Evolutionary conservation across 2,797 vertebrate genomes (phyloP), one percentile per base, ranked within the genome.

Genomic region (Cephalopachus bancanus): DNA sequence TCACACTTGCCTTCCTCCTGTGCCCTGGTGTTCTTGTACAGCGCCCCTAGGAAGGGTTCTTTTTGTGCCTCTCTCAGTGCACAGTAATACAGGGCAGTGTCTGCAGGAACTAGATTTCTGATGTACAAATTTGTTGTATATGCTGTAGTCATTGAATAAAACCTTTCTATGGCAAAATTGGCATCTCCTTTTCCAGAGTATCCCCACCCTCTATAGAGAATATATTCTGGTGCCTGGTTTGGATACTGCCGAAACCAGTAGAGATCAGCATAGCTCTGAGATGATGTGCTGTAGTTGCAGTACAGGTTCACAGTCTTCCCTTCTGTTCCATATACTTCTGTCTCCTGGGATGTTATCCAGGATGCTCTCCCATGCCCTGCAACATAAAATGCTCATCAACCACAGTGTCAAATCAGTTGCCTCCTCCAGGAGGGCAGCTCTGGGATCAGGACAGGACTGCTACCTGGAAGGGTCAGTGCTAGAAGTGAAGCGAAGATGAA

Each of bases 191-290:
- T 95, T 59, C 14, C 28, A 33, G 51, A n/a, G n/a, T n/a, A 30
- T 28, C 51, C 33, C 94, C 69, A 62, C 1, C 30, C 55, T 93
- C 79, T 96, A 10, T 83, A 76, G 65, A 96, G 95, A 86, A 93
- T 91, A 37, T 80, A 97, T 76, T 95, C 72, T 0, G 3, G 95
- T 1, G 19, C 83, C 79, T 87, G 51, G 80, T 60, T 76, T 64
- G 37, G 83, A 89, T 94, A 81, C 8, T 96, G 93, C 83, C 4
- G 10, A 86, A 88, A 96, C 86, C 91, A 91, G 81, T 33, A 86
- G 75, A 96, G 75, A 65, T 28, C 30, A 24, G 30, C 1, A 7
- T 1, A 22, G 19, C 4, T 0, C 6, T 0, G 4, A n/a, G 69
- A 57, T 22, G 79, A 74, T 7, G 3, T 2, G 22, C 17, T 7